phyloP scores from a whole-genome alignment of 2,797 vertebrate species.

The Bradypodion pumilum region DNA sequence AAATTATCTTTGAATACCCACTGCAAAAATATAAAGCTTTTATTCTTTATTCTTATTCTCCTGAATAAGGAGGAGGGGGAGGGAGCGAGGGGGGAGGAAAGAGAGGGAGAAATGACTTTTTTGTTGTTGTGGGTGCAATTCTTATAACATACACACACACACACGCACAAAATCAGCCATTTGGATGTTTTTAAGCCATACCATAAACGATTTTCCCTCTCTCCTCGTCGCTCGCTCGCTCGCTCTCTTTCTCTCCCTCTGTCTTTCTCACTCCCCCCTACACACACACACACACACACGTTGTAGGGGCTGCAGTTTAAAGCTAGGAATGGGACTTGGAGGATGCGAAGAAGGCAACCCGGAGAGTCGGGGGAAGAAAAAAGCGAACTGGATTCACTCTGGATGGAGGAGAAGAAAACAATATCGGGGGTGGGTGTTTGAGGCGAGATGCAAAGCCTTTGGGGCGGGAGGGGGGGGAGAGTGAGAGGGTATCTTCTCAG shows the following conservation, averaged over 20 bases:
- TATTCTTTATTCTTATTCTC: constrained; percentile 86
- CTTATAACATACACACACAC: constrained; percentile 81
- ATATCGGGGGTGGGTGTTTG: background rate
- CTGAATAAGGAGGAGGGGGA: constrained; percentile 87
- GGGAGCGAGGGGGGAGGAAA: no score
- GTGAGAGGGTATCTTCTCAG: constrained; percentile 65
- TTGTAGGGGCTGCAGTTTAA: constrained; percentile 88
- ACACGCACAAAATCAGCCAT: constrained; percentile 85
- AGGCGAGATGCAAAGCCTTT: background rate
- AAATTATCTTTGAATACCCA: constrained; percentile 99
- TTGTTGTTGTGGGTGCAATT: constrained; percentile 99
- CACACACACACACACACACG: constrained; percentile 77
- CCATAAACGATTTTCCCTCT: constrained; percentile 91
- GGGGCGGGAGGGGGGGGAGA: constrained; percentile 54
- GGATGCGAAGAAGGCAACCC: constrained; percentile 75
- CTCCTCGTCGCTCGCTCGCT: constrained; percentile 71
- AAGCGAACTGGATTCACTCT: constrained; percentile 78
- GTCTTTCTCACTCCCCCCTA: background rate
- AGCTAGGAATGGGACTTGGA: constrained; percentile 79
- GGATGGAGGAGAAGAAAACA: constrained; percentile 71
- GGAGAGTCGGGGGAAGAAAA: constrained; percentile 67
- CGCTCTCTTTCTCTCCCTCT: constrained; percentile 70
- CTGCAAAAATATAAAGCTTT: constrained; percentile 99
- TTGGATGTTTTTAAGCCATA: constrained; percentile 95
- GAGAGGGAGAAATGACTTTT: constrained; percentile 89